Percentiles rank a stretch among this genome's conserved stretches.
phyloP scores from a whole-genome alignment of 37 sponge, comb jelly and placozoan genomes.

The Crambe crambe region DNA sequence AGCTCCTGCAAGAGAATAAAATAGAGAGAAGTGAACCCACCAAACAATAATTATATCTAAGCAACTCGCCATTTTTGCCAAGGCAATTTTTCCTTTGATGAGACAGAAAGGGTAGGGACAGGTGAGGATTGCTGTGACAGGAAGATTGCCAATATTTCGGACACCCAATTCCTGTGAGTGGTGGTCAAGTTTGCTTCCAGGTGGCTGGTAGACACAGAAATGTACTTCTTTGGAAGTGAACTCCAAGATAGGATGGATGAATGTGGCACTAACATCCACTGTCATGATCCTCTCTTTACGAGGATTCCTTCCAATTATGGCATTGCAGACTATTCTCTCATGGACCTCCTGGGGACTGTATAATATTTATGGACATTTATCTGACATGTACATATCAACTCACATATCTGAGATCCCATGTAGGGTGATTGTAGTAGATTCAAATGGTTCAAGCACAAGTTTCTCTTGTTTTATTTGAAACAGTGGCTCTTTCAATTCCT shows the following conservation, averaged over 20 bases:
- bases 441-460: conserved; percentile 72
- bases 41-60: conserved; percentile 3
- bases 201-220: conserved; percentile 67
- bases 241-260: conserved; percentile 85
- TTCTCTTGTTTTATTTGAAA: conserved; percentile 87
- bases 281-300: conserved; percentile 93
- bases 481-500: conserved; percentile 55
- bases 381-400: no score
- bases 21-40: not conserved
- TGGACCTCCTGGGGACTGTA: conserved; percentile 46
- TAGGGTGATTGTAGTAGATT: conserved; percentile 56
- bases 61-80: conserved; percentile 46
- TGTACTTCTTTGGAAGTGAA: conserved; percentile 65
- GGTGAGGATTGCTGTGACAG: conserved; percentile 63
- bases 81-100: not conserved
- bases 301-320: conserved; percentile 94
- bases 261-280: conserved; percentile 75
- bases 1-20: conserved; percentile 43
- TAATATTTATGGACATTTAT: not conserved
- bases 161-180: conserved; percentile 52
- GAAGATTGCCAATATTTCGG: conserved; percentile 77
- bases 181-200: conserved; percentile 52
- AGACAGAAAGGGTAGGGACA: conserved; percentile 77
- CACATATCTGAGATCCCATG: conserved; percentile 56
- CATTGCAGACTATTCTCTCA: conserved; percentile 91